These are phyloP conservation scores for Bruchidius siliquastri DNA, from an alignment of 2,888 invertebrate genomes.

Conservation along the genomic window DNA sequence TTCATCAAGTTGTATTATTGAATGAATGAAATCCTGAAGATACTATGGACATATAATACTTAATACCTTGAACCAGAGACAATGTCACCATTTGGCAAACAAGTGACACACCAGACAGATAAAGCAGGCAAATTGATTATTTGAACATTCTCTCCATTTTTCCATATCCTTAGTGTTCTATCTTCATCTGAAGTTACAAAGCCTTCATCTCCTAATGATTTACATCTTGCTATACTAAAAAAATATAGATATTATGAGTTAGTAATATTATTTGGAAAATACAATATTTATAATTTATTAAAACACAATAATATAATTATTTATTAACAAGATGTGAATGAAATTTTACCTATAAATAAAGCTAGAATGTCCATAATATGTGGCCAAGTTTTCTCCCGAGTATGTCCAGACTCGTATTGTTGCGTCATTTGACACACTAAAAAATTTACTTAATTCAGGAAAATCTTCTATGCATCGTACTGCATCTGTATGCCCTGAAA, in stretches of 20 bases:
- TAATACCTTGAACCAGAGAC: slow-evolving; percentile 64
- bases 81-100: slow-evolving; percentile 82
- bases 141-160: slow-evolving; percentile 57
- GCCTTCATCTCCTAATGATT: slow-evolving; percentile 52
- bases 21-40: no score
- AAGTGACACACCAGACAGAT: slow-evolving; percentile 83
- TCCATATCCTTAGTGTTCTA: slow-evolving; percentile 78
- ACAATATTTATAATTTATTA: no score
- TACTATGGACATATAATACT: no score
- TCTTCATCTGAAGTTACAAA: slow-evolving; percentile 89
- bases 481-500: slow-evolving; percentile 82
- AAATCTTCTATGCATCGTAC: slow-evolving; percentile 72
- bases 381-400: slow-evolving; percentile 70
- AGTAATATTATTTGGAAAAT: no score
- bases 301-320: no score
- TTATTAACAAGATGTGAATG: no score
- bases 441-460: slow-evolving; percentile 67
- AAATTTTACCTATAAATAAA: slow-evolving; percentile 75
- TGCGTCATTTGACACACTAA: slow-evolving; percentile 92
- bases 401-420: slow-evolving; percentile 79
- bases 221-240: slow-evolving; percentile 55
- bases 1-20: no score
- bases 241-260: slow-evolving; percentile 1
- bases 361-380: slow-evolving; percentile 78
- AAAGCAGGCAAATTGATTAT: slow-evolving; percentile 75